Evolutionary conservation across 2,888 invertebrate species (phyloP), one percentile per base, ranked within the genome.

Genomic region (Aphidius colemani): DNA sequence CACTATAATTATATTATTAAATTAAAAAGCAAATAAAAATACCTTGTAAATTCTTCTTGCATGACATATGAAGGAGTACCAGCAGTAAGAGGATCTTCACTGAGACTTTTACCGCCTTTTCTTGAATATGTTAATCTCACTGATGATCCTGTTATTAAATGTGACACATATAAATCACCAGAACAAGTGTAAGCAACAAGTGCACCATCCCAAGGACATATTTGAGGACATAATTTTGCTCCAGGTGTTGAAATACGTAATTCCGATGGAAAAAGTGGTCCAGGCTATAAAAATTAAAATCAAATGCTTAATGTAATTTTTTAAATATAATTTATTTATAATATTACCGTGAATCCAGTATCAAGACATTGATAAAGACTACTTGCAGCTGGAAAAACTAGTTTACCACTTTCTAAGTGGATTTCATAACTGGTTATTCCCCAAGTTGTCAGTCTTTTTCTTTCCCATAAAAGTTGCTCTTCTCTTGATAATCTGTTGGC

Each of bases 51-150:
- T 84, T 99, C 99, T 82, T 99, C 99, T 83, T 98, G 98, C 81
- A 96, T 96, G 0, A 99, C 96, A 83, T 98, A 99, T 2, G 96
- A 96, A 0, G 99, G 97, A n/a, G 95, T 91, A 0, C 98, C 98
- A 0, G 97, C 95, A 75, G 92, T 93, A 0, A 91, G 83, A 0
- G 95, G 94, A 82, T 95, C 95, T 71, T 94, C 93, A 0, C 89
- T 87, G 73, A 94, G 83, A 67, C 86, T 87, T 69, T 86, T 83
- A 7, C 88, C 87, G 5, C 89, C 89, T 80, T 88, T 89, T 73
- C 89, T 89, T 0, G 89, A 89, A 76, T 87, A 89, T 13, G 91
- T 91, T 67, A 92, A 80, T 69, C 91, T 85, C 75, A 90, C 88
- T 73, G 91, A 91, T 71, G 87, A 87, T 40, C 90, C 91, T 10